Conservation (phyloP, 2,888 invertebrate genomes). For the Idaea dimidiata region DNA sequence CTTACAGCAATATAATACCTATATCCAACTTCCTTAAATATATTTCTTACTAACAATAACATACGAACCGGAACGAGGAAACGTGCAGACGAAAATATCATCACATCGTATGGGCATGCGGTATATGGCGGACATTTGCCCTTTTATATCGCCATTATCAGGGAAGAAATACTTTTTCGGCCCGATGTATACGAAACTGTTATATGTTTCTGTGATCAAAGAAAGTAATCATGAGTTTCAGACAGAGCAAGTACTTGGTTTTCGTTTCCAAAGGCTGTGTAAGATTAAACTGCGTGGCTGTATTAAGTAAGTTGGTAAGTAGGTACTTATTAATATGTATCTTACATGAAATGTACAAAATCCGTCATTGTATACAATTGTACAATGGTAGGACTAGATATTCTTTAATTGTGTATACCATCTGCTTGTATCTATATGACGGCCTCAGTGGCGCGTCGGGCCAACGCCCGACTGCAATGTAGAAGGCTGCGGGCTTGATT, state of each 20-base stretch:
- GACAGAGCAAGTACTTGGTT: not conserved
- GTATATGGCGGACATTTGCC: constrained; percentile 76
- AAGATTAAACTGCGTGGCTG: too few relatives aligned
- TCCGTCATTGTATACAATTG: too few relatives aligned
- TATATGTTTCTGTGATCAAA: constrained; percentile 19
- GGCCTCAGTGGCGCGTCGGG: too few relatives aligned
- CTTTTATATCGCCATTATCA: constrained; percentile 20
- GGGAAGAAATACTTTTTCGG: constrained; percentile 17
- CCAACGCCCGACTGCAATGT: too few relatives aligned
- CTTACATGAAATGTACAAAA: too few relatives aligned
- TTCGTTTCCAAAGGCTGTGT: not conserved
- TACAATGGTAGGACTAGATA: too few relatives aligned
- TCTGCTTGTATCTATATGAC: too few relatives aligned
- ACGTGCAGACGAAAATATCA: constrained; percentile 84
- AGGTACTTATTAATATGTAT: too few relatives aligned
- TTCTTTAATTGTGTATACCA: too few relatives aligned
- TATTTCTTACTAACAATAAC: constrained; percentile 6
- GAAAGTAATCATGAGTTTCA: constrained; percentile 19
- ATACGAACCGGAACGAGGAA: constrained; percentile 83
- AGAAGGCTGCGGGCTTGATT: too few relatives aligned
- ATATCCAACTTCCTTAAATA: not conserved
- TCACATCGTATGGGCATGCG: constrained; percentile 81
- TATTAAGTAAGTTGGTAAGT: too few relatives aligned
- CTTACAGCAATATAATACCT: not conserved
- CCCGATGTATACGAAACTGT: constrained; percentile 11